Evolutionary conservation across 2,888 invertebrate species (phyloP).

Genomic region (Minunthozetes semirufus): DNA sequence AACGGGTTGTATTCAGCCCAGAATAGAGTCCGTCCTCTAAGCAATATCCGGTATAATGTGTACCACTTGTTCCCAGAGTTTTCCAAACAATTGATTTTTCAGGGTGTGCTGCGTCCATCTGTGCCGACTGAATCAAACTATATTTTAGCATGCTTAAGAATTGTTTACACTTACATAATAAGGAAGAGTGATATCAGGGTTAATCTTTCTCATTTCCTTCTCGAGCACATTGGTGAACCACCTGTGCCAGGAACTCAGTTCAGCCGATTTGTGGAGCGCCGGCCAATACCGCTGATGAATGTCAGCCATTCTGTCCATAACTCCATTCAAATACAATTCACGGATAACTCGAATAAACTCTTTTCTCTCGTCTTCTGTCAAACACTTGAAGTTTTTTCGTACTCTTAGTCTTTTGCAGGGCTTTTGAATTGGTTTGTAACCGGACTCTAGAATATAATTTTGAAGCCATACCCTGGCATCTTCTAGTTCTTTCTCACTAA

Average conservation of each 20-base stretch:
- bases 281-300: constrained; percentile 2
- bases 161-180: no score
- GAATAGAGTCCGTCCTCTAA: neutral
- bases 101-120: no score
- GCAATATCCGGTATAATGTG: neutral
- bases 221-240: neutral
- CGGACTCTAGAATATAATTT: neutral
- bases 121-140: no score
- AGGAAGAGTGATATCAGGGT: neutral
- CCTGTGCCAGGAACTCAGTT: neutral
- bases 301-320: neutral
- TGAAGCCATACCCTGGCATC: neutral
- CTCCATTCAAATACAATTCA: neutral
- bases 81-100: neutral
- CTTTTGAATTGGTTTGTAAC: neutral
- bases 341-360: neutral
- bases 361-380: neutral
- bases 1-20: neutral
- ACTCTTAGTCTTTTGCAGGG: neutral
- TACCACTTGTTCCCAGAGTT: neutral
- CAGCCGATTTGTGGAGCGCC: neutral
- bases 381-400: neutral
- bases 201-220: neutral
- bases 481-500: neutral
- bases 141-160: no score